Evolutionary conservation across 2,113 vertebrate species (phyloP).

Genomic region (Microtus oregoni): DNA sequence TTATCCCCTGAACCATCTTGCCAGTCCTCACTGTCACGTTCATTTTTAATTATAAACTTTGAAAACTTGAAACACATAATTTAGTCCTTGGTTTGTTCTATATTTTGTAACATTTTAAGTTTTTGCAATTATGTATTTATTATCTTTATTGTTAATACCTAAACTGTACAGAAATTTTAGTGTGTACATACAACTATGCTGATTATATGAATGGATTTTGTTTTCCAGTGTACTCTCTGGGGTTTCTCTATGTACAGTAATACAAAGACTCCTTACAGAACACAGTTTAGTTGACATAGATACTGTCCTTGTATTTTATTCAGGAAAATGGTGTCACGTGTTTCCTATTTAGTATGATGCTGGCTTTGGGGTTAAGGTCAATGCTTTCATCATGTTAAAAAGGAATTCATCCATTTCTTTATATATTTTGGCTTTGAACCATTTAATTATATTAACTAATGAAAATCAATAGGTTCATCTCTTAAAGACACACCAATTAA

Average conservation of each 20-base stretch:
- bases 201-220: not conserved
- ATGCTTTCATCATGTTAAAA: not conserved
- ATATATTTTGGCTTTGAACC: conserved; percentile 22
- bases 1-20: not conserved
- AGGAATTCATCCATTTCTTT: conserved; percentile 21
- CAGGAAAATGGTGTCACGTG: not conserved
- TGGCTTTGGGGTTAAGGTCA: not conserved
- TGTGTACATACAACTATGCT: not conserved
- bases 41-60: not conserved
- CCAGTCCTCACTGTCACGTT: not conserved
- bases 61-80: not conserved
- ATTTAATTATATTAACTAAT: conserved; percentile 10
- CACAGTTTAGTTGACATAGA: not conserved
- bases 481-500: conserved; percentile 20
- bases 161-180: not conserved
- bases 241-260: not conserved
- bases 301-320: not conserved
- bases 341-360: not conserved
- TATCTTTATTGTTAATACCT: not conserved
- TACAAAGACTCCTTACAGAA: not conserved
- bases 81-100: not conserved
- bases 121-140: not conserved
- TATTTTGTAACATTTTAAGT: not conserved
- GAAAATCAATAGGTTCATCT: conserved; percentile 16
- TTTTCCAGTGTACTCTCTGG: not conserved